A percentile compares a stretch with the other conserved stretches of the same genome.
Evolutionary conservation across 2,113 vertebrate genomes (phyloP).

Genomic region (Trematocara zebra): DNA sequence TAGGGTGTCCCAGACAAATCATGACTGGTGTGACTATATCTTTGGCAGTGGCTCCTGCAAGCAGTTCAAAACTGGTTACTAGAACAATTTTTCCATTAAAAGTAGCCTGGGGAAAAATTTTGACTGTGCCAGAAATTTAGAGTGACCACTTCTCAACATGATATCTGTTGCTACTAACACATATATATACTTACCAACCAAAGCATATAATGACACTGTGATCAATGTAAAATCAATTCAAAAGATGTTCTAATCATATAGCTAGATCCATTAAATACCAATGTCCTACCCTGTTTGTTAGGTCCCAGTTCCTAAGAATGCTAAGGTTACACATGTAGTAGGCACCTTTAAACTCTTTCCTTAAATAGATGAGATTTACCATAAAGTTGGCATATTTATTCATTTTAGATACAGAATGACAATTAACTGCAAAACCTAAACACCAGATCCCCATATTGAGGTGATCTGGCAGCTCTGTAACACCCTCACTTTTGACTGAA

Average conservation of each 20-base stretch:
- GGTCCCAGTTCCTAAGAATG: background rate
- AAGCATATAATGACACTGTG: background rate
- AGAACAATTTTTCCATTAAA: background rate
- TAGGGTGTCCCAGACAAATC: background rate
- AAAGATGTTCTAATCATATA: background rate
- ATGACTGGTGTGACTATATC: background rate
- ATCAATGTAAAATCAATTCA: background rate
- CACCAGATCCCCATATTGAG: background rate
- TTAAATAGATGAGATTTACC: background rate
- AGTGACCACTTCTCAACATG: background rate
- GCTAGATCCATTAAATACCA: background rate
- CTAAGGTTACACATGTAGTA: background rate
- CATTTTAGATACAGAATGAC: background rate
- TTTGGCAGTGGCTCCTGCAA: background rate
- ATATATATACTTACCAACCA: background rate
- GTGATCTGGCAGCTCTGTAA: background rate
- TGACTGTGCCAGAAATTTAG: background rate
- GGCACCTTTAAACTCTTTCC: background rate
- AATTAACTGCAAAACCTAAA: background rate
- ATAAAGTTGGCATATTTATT: background rate
- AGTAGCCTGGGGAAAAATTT: background rate
- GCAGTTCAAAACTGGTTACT: background rate
- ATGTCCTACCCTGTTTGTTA: background rate
- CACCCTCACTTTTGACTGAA: background rate
- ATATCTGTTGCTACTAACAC: background rate